Conservation (phyloP, 2,888 invertebrate species). For the Melanophora roralis region DNA sequence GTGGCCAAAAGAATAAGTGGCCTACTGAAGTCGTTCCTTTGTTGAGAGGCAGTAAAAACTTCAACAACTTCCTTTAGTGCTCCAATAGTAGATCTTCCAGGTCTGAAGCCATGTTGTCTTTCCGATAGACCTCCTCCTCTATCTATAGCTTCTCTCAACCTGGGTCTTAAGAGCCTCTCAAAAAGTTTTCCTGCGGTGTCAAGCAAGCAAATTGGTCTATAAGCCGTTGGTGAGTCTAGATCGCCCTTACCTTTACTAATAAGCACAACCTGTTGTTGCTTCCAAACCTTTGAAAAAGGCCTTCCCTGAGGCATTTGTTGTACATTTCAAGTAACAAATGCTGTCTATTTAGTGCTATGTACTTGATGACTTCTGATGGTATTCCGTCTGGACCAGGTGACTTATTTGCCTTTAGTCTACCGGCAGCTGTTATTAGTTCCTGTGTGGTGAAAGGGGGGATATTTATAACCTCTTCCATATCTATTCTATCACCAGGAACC, state of each 20-base stretch:
- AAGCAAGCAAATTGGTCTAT: neutral
- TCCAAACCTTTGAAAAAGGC: neutral
- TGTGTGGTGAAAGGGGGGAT: too few relatives aligned
- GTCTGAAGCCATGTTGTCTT: conserved; percentile 27
- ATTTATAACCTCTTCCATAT: too few relatives aligned
- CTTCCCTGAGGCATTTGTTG: neutral
- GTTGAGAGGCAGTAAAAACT: neutral
- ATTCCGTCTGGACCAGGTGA: too few relatives aligned
- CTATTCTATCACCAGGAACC: too few relatives aligned
- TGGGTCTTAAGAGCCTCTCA: neutral
- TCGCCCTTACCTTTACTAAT: neutral
- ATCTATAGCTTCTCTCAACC: too few relatives aligned
- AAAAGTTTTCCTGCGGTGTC: neutral
- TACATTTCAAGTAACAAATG: neutral
- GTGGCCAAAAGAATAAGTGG: conserved; percentile 18
- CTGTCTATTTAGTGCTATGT: neutral
- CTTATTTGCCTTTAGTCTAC: too few relatives aligned
- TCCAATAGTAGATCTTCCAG: conserved; percentile 15
- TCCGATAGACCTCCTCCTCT: neutral
- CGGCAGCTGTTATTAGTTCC: too few relatives aligned
- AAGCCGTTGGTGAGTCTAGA: conserved; percentile 1
- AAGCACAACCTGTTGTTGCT: neutral
- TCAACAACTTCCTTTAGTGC: conserved; percentile 24
- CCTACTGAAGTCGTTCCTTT: conserved; percentile 7
- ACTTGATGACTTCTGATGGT: too few relatives aligned